These are phyloP conservation scores for Neodiprion pinetum DNA, from an alignment of 1,140 invertebrate genomes.

Conservation along the genomic window DNA sequence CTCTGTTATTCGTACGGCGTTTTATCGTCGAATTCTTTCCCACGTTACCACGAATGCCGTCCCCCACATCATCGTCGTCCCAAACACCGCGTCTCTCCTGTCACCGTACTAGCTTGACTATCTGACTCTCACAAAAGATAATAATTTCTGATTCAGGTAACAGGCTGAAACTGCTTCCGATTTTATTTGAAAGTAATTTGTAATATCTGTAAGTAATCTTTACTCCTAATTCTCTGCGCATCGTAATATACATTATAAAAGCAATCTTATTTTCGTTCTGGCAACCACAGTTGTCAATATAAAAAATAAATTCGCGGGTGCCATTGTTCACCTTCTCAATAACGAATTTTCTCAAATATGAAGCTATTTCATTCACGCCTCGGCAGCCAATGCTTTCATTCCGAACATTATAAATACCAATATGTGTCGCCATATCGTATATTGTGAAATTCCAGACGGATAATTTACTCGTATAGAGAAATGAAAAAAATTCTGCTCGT, in stretches of 20 bases:
- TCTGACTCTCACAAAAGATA: background rate
- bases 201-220: slow-evolving; percentile 15
- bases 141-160: background rate
- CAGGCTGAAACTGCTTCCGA: background rate
- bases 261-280: slow-evolving; percentile 17
- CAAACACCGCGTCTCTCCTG: too few relatives aligned
- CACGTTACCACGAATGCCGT: too few relatives aligned
- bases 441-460: slow-evolving; percentile 39
- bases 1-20: too few relatives aligned
- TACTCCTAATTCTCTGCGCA: background rate
- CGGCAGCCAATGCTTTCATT: slow-evolving; percentile 29
- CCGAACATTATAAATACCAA: slow-evolving; percentile 31
- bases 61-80: too few relatives aligned
- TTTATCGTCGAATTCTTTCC: too few relatives aligned
- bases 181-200: background rate
- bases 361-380: slow-evolving; percentile 34
- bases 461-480: slow-evolving; percentile 42
- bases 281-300: slow-evolving; percentile 19
- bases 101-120: too few relatives aligned
- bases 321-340: slow-evolving; percentile 1
- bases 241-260: slow-evolving; percentile 16
- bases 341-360: background rate
- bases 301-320: slow-evolving; percentile 10
- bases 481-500: slow-evolving; percentile 27
- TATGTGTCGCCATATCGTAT: slow-evolving; percentile 24